Percentiles rank a stretch among this genome's conserved stretches.
phyloP scores from a whole-genome alignment of 2,113 vertebrate genomes.

The Platichthys stellatus region DNA sequence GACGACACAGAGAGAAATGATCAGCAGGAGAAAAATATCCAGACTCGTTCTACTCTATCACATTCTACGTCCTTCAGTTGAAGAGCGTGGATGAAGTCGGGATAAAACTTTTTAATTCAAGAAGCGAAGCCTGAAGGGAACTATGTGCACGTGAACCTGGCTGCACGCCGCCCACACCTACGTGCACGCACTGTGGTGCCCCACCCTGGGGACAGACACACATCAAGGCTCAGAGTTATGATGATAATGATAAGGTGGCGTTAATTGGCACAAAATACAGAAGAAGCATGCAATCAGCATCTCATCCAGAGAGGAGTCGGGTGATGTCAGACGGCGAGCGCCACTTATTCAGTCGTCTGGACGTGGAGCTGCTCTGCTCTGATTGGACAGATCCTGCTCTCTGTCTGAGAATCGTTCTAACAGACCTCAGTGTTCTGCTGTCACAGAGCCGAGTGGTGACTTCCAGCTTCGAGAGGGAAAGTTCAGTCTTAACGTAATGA shows the following conservation, averaged over 20 bases:
- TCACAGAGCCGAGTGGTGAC: too few species aligned
- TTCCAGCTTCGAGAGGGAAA: too few species aligned
- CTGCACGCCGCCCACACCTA: background rate
- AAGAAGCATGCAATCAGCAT: background rate
- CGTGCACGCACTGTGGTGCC: background rate
- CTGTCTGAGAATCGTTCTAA: background rate
- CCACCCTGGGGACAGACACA: background rate
- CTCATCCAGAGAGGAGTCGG: background rate
- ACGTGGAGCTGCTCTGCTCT: background rate
- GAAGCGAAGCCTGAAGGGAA: too few species aligned
- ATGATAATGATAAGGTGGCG: background rate
- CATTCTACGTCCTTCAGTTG: background rate
- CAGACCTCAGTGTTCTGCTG: background rate
- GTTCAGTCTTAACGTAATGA: too few species aligned
- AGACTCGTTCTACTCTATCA: slow-evolving; percentile 36
- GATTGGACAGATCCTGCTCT: too few species aligned
- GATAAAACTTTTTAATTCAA: too few species aligned
- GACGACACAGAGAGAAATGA: slow-evolving; percentile 66
- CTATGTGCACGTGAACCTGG: background rate
- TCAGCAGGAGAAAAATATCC: slow-evolving; percentile 57
- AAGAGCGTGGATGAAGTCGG: background rate
- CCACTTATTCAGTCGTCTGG: too few species aligned
- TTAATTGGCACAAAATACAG: background rate
- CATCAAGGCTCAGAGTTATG: background rate
- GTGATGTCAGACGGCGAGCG: background rate